A percentile compares a stretch with the other conserved stretches of the same genome.
Evolutionary conservation across 2,113 vertebrate species (phyloP).

Genomic region (Protobothrops flavoviridis): DNA sequence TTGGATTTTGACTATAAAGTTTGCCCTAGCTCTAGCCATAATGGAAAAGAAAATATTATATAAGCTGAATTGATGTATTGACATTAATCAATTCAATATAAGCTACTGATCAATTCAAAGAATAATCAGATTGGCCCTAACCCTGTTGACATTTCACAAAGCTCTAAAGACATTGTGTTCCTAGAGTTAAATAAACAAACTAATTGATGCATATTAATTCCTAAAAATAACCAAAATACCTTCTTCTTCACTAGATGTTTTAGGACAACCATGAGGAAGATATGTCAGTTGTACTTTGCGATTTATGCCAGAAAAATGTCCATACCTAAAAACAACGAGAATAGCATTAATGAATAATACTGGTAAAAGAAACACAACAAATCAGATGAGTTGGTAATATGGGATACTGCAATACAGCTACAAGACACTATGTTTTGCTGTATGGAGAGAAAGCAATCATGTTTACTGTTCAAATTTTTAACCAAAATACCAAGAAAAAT

Average conservation of each 20-base stretch:
- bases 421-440: neutral
- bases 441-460: neutral
- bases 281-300: slow-evolving; percentile 90
- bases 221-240: slow-evolving; percentile 64
- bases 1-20: neutral
- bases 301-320: slow-evolving; percentile 92
- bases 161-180: neutral
- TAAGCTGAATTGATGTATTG: neutral
- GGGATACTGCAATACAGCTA: neutral
- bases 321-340: slow-evolving; percentile 76
- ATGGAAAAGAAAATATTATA: neutral
- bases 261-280: slow-evolving; percentile 89
- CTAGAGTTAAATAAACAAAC: neutral
- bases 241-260: slow-evolving; percentile 91
- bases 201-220: neutral
- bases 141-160: neutral
- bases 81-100: neutral
- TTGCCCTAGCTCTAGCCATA: neutral
- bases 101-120: neutral
- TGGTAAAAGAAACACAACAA: neutral
- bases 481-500: neutral
- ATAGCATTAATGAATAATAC: neutral
- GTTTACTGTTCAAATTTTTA: neutral
- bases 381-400: neutral
- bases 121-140: neutral